These are phyloP conservation scores for Patiria miniata DNA, from an alignment of 35 echinoderm and acorn worm genomes.

Conservation along the genomic window DNA sequence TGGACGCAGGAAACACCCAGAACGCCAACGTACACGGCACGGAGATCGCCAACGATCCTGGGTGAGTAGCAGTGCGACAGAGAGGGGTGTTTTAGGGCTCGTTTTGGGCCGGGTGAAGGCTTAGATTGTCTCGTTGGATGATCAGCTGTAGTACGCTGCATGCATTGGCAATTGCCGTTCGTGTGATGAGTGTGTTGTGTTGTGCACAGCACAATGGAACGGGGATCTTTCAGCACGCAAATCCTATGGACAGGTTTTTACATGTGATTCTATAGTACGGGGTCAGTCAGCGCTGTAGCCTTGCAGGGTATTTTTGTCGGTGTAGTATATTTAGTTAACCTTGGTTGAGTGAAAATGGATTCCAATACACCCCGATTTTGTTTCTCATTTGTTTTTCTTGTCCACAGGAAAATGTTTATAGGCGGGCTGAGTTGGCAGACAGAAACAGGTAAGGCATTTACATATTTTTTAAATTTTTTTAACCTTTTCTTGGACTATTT, in stretches of 20 bases:
- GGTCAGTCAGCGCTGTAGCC: no score
- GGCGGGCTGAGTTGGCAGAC: slow-evolving; percentile 96
- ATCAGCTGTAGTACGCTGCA: no score
- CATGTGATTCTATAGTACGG: background rate
- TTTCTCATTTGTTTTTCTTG: slow-evolving; percentile 14
- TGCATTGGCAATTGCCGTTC: no score
- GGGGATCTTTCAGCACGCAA: background rate
- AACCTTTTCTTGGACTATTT: no score
- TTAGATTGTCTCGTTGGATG: no score
- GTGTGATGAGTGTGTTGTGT: background rate
- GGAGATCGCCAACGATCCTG: slow-evolving; percentile 45
- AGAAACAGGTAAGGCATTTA: slow-evolving; percentile 64
- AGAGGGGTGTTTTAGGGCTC: no score
- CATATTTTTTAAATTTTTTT: no score
- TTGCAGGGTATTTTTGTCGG: no score
- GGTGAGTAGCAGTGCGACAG: slow-evolving; percentile 5
- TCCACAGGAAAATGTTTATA: slow-evolving; percentile 98
- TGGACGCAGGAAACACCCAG: slow-evolving; percentile 32
- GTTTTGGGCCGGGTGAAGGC: no score
- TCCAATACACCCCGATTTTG: background rate
- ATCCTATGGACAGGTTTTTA: slow-evolving; percentile 16
- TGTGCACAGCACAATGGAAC: background rate
- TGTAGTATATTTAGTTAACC: background rate
- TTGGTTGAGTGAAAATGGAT: background rate
- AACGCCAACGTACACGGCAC: slow-evolving; percentile 27